Percentiles rank a stretch among this genome's conserved stretches.
phyloP scores from a whole-genome alignment of 2,888 invertebrate species.

The Anorthoa munda region DNA sequence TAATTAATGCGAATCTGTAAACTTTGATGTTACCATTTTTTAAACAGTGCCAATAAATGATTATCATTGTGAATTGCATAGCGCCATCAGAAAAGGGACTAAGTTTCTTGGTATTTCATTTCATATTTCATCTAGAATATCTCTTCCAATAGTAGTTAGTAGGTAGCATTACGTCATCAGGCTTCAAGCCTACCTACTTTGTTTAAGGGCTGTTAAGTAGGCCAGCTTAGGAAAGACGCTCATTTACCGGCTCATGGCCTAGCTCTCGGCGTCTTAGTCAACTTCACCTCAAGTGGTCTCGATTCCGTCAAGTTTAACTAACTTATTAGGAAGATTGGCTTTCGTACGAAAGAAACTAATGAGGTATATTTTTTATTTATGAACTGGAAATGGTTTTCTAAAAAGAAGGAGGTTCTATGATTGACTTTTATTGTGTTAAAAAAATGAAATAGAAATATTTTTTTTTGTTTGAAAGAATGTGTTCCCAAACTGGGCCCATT shows the following conservation, averaged over 20 bases:
- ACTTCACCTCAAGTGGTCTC: conserved; percentile 23
- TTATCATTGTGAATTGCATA: too few species aligned
- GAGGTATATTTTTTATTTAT: too few species aligned
- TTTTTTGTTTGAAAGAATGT: too few species aligned
- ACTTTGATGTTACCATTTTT: too few species aligned
- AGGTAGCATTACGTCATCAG: conserved; percentile 18
- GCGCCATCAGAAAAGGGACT: too few species aligned
- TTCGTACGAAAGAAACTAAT: background rate
- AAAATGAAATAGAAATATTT: too few species aligned
- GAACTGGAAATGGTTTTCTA: too few species aligned
- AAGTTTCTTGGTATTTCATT: conserved; percentile 5
- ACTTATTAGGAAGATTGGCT: conserved; percentile 12
- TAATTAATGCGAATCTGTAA: too few species aligned
- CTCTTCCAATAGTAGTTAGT: background rate
- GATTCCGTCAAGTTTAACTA: conserved; percentile 26
- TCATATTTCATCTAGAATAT: conserved; percentile 14
- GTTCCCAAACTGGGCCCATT: too few species aligned
- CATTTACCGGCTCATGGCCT: conserved; percentile 20
- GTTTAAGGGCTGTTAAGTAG: conserved; percentile 27
- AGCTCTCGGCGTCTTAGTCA: conserved; percentile 1
- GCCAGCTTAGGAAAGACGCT: conserved; percentile 11
- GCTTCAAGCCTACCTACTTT: conserved; percentile 25
- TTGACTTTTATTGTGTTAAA: too few species aligned
- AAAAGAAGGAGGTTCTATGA: too few species aligned
- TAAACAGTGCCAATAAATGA: too few species aligned